These are phyloP conservation scores for Mercenaria mercenaria DNA, from an alignment of 1,140 invertebrate genomes.

Conservation along the genomic window DNA sequence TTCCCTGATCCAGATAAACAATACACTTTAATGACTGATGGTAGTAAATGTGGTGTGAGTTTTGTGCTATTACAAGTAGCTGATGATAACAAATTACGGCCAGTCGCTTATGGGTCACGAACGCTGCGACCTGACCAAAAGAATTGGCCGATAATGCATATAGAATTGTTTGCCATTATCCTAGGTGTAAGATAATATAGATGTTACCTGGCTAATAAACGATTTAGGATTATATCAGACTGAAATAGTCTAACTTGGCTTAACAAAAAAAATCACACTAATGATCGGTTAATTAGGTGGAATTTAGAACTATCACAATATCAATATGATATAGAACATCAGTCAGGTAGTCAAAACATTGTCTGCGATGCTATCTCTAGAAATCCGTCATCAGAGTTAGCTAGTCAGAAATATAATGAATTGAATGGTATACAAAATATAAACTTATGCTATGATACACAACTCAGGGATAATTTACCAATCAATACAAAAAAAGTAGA, in stretches of 20 bases:
- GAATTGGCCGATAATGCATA: background rate
- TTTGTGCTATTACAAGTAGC: background rate
- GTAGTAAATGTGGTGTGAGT: background rate
- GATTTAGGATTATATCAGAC: background rate
- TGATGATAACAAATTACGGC: background rate
- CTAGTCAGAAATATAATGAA: background rate
- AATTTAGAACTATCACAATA: background rate
- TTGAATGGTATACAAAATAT: background rate
- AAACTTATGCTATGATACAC: no score
- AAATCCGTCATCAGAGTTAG: background rate
- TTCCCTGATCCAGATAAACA: background rate
- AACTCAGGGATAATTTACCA: no score
- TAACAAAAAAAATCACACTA: background rate
- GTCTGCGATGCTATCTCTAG: background rate
- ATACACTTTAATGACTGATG: background rate
- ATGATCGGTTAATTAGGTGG: background rate
- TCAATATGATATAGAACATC: background rate
- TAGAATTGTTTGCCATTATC: background rate
- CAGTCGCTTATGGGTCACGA: background rate
- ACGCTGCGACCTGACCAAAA: background rate
- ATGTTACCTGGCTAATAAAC: background rate
- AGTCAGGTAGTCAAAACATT: background rate
- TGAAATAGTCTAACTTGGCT: background rate
- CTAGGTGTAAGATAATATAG: background rate
- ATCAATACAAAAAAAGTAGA: no score